Evolutionary conservation across 2,797 vertebrate genomes (phyloP), one percentile per base, ranked within the genome.

Genomic region (Chaetodon trifasciatus): DNA sequence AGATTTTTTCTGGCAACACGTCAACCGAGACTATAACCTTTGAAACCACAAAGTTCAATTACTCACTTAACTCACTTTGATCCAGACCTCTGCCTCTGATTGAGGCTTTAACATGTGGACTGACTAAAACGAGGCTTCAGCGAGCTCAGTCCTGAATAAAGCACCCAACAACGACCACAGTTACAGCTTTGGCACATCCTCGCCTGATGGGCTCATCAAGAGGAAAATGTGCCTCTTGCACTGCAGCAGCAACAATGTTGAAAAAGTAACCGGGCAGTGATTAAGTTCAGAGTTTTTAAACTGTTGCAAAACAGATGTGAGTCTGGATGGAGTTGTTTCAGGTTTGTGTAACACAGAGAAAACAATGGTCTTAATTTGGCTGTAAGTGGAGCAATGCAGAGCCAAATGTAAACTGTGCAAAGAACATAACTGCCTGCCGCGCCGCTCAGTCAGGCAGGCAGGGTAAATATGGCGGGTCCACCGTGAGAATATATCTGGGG

Each of bases 11-110:
- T 86, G 84, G 76, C 74, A 85, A 79, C 72, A 82, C 81, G 84
- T 88, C 84, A 91, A 67, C 75, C 42, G 0, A 86, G 73, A 88
- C 81, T 87, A 32, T 82, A 91, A 91, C 88, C 88, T 91, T 78
- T 84, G 68, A 47, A 87, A 89, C 90, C 90, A 84, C 92, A 92
- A 84, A 92, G 87, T 89, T 88, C 85, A 92, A 90, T 88, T 88
- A 91, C 85, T 91, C 86, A 90, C 87, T 91, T 91, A 87, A 57
- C 73, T 78, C 70, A 82, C 86, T 90, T 87, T 90, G 89, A 89
- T 89, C 84, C 81, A 77, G 72, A 79, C 39, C 61, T 63, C 53
- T 62, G 64, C 65, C 55, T 72, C 78, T 82, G 82, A 88, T 74
- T 83, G 79, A 76, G 76, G 79, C 60, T 85, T 89, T 87, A 78